A percentile compares a stretch with the other conserved stretches of the same genome.
phyloP scores from a whole-genome alignment of 2,888 invertebrate species.

The Xylota sylvarum region DNA sequence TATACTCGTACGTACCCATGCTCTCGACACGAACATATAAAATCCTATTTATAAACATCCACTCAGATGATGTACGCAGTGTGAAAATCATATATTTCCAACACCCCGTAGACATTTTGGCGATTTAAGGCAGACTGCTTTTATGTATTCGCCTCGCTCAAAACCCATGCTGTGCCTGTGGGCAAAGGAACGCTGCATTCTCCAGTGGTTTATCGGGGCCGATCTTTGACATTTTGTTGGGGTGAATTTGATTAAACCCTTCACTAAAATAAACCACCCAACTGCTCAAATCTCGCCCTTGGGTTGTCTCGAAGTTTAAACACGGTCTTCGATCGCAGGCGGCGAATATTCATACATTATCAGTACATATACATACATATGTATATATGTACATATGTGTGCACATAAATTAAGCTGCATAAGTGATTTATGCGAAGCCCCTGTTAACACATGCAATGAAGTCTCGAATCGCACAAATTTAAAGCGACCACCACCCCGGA shows the following conservation, averaged over 20 bases:
- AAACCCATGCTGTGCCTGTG: background rate
- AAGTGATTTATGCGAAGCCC: constrained; percentile 50
- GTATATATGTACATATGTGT: constrained; percentile 45
- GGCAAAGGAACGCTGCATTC: background rate
- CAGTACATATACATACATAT: constrained; percentile 33
- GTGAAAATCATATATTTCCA: constrained; percentile 26
- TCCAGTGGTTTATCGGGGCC: background rate
- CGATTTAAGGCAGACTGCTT: background rate
- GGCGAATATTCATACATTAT: background rate
- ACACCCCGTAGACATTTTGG: constrained; percentile 23
- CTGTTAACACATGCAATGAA: constrained; percentile 44
- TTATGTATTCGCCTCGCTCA: background rate
- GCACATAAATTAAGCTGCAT: constrained; percentile 45
- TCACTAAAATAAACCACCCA: background rate
- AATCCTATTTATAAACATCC: constrained; percentile 11
- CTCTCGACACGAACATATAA: background rate
- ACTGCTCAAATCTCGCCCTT: constrained; percentile 18
- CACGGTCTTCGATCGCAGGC: background rate
- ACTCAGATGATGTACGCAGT: background rate
- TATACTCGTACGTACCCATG: background rate
- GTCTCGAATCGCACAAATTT: constrained; percentile 5
- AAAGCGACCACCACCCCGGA: constrained; percentile 27
- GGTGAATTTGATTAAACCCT: constrained; percentile 22
- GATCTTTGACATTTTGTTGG: constrained; percentile 24
- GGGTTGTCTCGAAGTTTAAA: background rate